Conservation (phyloP, 2,888 invertebrate genomes). For the Cantharis rustica region DNA sequence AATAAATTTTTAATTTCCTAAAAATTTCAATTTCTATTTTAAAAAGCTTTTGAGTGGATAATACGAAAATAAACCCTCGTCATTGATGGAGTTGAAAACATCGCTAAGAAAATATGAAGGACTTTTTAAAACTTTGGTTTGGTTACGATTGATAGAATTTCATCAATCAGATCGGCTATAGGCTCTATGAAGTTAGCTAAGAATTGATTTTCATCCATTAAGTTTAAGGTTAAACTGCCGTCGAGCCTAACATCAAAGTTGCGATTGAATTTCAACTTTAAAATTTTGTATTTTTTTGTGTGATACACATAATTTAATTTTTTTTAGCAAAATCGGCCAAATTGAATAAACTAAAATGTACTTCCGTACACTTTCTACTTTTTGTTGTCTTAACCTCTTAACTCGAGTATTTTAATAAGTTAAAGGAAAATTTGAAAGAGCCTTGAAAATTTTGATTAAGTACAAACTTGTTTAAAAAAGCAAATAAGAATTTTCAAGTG, state of each 20-base stretch:
- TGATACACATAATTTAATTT: neutral
- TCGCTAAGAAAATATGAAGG: neutral
- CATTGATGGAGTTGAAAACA: neutral
- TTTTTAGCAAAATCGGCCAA: neutral
- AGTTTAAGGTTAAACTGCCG: constrained; percentile 25
- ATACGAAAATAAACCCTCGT: neutral
- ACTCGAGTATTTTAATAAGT: neutral
- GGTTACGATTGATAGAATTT: constrained; percentile 30
- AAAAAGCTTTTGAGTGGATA: neutral
- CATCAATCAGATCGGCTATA: constrained; percentile 32
- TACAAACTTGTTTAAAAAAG: neutral
- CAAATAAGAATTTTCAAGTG: neutral
- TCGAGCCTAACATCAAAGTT: constrained; percentile 17
- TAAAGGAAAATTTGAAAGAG: neutral
- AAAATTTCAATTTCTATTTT: neutral
- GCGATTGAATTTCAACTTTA: neutral
- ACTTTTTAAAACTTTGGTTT: constrained; percentile 11
- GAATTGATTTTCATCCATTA: constrained; percentile 33
- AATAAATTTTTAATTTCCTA: neutral
- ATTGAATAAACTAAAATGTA: neutral
- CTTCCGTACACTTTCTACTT: neutral
- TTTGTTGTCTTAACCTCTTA: neutral
- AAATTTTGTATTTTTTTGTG: neutral
- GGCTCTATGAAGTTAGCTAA: constrained; percentile 30
- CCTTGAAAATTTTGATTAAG: neutral